Percentiles rank a stretch among this genome's conserved stretches.
These are phyloP conservation scores for Sclerurus mexicanus DNA, from an alignment of 2,113 vertebrate genomes.

Conservation along the genomic window DNA sequence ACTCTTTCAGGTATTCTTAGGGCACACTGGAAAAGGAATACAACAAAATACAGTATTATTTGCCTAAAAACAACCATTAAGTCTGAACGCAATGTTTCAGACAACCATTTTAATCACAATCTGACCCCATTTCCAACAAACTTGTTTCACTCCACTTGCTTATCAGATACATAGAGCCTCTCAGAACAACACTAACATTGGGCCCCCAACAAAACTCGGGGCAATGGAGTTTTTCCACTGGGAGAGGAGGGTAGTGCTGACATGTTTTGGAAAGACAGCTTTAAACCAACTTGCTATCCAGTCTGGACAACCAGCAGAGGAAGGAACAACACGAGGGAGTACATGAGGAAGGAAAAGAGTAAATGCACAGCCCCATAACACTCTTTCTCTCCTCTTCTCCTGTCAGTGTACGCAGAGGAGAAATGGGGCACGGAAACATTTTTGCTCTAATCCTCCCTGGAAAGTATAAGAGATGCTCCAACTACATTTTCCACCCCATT, in stretches of 20 bases:
- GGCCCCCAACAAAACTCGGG: background rate
- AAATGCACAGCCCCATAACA: background rate
- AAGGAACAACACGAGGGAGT: background rate
- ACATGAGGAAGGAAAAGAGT: background rate
- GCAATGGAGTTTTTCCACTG: background rate
- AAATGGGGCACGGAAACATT: background rate
- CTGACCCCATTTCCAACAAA: background rate
- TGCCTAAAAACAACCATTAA: background rate
- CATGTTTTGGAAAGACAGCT: background rate
- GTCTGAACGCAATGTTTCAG: background rate
- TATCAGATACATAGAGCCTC: background rate
- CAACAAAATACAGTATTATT: background rate
- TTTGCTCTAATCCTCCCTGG: background rate
- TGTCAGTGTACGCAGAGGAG: fast-evolving
- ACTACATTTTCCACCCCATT: background rate
- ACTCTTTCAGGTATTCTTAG: background rate
- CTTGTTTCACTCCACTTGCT: background rate
- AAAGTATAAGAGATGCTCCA: background rate
- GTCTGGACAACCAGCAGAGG: background rate
- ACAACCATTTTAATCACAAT: background rate
- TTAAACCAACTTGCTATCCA: background rate
- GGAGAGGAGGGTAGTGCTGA: fast-evolving
- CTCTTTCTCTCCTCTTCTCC: background rate
- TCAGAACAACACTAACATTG: background rate
- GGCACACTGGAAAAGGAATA: background rate